A percentile compares a stretch with the other conserved stretches of the same genome.
phyloP scores from a whole-genome alignment of 1,140 invertebrate genomes.

The Drosophila ambigua region DNA sequence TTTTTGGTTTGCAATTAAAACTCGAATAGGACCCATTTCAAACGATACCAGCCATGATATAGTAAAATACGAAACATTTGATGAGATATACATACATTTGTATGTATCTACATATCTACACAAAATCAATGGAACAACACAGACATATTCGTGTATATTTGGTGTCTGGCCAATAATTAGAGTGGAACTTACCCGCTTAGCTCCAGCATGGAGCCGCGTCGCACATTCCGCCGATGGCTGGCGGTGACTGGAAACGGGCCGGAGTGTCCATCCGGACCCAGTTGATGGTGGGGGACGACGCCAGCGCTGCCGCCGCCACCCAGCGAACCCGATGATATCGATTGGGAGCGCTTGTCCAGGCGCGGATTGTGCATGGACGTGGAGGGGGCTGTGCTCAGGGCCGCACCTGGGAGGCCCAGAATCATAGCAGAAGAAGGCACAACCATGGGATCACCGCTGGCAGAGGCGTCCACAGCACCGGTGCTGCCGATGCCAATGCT shows the following conservation, averaged over 20 bases:
- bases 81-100: not conserved
- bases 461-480: constrained; percentile 65
- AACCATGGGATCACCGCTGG: constrained; percentile 62
- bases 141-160: constrained; percentile 30
- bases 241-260: constrained; percentile 83
- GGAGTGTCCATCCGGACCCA: constrained; percentile 68
- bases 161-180: constrained; percentile 15
- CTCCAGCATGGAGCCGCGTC: constrained; percentile 88
- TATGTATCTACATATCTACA: constrained; percentile 4
- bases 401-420: constrained; percentile 18
- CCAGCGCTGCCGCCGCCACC: constrained; percentile 15
- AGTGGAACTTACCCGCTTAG: constrained; percentile 87
- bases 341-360: constrained; percentile 82
- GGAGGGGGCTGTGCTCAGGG: constrained; percentile 36
- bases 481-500: constrained; percentile 72
- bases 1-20: not conserved
- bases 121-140: constrained; percentile 40
- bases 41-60: constrained; percentile 1
- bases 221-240: constrained; percentile 86
- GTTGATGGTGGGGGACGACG: constrained; percentile 20
- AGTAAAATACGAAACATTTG: constrained; percentile 9
- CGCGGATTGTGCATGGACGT: constrained; percentile 68
- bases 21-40: constrained; percentile 24
- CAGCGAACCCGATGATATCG: constrained; percentile 66
- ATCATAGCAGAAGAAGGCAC: constrained; percentile 40